These are phyloP conservation scores for Megastigmus dorsalis DNA, from an alignment of 2,888 invertebrate genomes.

Conservation along the genomic window DNA sequence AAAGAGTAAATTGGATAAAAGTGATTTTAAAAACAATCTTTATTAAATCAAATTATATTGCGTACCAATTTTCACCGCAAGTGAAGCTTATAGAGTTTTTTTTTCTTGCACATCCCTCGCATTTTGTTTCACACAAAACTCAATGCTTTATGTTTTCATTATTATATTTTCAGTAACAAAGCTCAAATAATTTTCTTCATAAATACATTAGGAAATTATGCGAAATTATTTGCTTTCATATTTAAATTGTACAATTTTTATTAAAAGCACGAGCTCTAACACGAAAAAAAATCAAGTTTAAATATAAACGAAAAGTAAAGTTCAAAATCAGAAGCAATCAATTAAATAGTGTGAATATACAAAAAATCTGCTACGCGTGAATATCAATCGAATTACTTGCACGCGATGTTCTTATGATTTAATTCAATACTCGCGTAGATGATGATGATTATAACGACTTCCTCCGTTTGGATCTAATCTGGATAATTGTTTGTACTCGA, in stretches of 20 bases:
- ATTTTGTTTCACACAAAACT: no score
- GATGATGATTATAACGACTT: not conserved
- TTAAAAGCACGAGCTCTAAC: not conserved
- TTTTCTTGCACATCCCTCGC: no score
- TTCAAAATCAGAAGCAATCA: no score
- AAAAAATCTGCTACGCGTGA: no score
- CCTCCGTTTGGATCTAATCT: constrained; percentile 23
- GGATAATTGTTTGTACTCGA: constrained; percentile 30
- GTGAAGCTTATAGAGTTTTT: not conserved
- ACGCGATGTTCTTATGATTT: not conserved
- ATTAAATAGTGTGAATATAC: no score
- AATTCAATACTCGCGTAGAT: constrained; percentile 7
- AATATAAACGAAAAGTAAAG: no score
- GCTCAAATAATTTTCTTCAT: no score
- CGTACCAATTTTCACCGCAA: not conserved
- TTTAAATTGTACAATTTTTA: not conserved
- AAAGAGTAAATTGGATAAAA: not conserved
- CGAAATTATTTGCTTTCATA: no score
- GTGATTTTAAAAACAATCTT: constrained; percentile 14
- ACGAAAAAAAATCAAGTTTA: not conserved
- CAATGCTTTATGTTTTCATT: no score
- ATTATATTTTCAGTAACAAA: no score
- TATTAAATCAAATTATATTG: not conserved
- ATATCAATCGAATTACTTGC: not conserved
- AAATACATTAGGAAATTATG: no score